phyloP scores from a whole-genome alignment of 1,140 invertebrate species.

The Dendrolimus punctatus region DNA sequence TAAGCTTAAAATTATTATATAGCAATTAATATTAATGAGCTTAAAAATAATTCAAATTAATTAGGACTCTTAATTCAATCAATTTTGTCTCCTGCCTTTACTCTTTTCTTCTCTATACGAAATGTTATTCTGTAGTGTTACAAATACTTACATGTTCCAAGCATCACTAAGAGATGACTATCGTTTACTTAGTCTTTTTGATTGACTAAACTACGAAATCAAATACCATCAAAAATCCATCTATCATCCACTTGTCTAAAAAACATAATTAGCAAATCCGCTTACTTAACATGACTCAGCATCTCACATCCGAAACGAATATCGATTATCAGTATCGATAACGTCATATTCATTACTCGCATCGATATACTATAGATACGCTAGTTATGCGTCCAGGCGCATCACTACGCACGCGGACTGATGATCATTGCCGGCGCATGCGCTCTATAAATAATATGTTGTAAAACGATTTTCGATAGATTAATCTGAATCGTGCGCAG shows the following conservation, averaged over 20 bases:
- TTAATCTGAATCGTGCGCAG: constrained; percentile 70
- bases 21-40: too few species aligned
- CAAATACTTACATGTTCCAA: too few species aligned
- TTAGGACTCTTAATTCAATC: too few species aligned
- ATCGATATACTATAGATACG: constrained; percentile 33
- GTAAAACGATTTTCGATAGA: constrained; percentile 72
- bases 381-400: constrained; percentile 37
- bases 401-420: constrained; percentile 63
- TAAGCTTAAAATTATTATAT: too few species aligned
- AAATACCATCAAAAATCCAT: neutral
- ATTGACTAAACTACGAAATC: too few species aligned
- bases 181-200: too few species aligned
- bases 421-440: constrained; percentile 69
- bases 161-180: too few species aligned
- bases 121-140: too few species aligned
- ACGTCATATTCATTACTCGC: constrained; percentile 27
- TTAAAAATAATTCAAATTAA: too few species aligned
- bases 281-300: neutral
- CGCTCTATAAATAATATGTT: constrained; percentile 72
- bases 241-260: neutral
- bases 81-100: too few species aligned
- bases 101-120: too few species aligned
- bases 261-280: constrained; percentile 3
- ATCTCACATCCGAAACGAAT: constrained; percentile 22
- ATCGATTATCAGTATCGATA: constrained; percentile 43